These are phyloP conservation scores for Tribolium madens DNA, from an alignment of 1,140 invertebrate genomes.

Conservation along the genomic window DNA sequence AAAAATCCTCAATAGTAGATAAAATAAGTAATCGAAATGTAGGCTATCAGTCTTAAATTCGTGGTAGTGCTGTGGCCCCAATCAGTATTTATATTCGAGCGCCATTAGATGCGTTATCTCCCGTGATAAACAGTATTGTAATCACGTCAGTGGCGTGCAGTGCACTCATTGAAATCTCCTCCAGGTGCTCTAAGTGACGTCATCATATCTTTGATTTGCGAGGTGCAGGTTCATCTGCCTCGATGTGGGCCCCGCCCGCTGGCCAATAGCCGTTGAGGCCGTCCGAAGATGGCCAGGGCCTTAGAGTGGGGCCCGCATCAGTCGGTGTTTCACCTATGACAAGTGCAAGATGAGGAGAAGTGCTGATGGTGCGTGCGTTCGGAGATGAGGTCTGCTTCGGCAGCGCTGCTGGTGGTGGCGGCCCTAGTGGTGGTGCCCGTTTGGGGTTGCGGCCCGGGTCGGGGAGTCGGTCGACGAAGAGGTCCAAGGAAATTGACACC, in stretches of 20 bases:
- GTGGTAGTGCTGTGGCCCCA: too few species aligned
- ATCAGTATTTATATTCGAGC: too few species aligned
- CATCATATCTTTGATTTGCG: constrained; percentile 62
- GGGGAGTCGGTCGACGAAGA: constrained; percentile 81
- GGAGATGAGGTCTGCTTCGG: constrained; percentile 64
- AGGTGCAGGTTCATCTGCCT: constrained; percentile 59
- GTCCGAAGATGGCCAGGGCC: constrained; percentile 62
- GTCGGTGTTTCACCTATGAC: constrained; percentile 61
- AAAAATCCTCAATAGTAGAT: too few species aligned
- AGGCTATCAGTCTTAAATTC: too few species aligned
- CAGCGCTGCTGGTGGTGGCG: constrained; percentile 59
- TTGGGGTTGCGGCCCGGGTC: constrained; percentile 86
- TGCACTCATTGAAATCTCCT: too few species aligned
- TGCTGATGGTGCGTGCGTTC: constrained; percentile 43
- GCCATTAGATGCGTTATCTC: too few species aligned
- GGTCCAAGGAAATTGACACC: constrained; percentile 86
- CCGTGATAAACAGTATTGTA: too few species aligned
- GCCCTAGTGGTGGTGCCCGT: constrained; percentile 53
- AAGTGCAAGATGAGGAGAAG: constrained; percentile 60
- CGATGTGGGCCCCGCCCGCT: constrained; percentile 60
- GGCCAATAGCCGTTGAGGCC: constrained; percentile 60
- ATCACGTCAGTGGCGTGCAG: too few species aligned
- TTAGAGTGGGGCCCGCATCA: constrained; percentile 61
- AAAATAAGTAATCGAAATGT: too few species aligned
- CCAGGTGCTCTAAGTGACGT: too few species aligned